phyloP scores from a whole-genome alignment of 2,113 vertebrate species.

The Hepsetus odoe region DNA sequence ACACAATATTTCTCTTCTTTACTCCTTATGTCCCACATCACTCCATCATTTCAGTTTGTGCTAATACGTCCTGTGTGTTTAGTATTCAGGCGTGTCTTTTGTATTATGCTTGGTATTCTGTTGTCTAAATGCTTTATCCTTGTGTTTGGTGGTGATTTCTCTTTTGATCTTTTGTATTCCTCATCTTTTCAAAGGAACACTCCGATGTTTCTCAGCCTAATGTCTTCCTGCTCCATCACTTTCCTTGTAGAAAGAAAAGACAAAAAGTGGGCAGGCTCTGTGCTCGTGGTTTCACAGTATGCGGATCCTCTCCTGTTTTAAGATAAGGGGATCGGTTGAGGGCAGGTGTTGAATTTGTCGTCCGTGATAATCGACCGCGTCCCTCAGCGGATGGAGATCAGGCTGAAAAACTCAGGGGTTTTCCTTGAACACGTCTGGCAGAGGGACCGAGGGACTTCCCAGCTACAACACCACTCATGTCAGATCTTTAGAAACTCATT shows the following conservation, averaged over 20 bases:
- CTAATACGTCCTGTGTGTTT: background rate
- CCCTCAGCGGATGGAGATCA: too few species aligned
- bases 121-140: background rate
- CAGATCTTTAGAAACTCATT: conserved; percentile 22
- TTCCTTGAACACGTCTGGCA: background rate
- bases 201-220: conserved; percentile 40
- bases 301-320: too few species aligned
- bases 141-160: background rate
- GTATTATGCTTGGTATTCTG: background rate
- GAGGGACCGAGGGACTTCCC: background rate
- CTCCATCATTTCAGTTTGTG: background rate
- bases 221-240: background rate
- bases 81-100: background rate
- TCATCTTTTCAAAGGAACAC: background rate
- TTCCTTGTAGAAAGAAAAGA: background rate
- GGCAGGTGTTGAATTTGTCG: too few species aligned
- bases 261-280: too few species aligned
- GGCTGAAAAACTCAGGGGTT: too few species aligned
- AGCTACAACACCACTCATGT: background rate
- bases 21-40: background rate
- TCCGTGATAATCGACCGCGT: too few species aligned
- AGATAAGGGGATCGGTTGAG: too few species aligned
- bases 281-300: too few species aligned
- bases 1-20: conserved; percentile 21
- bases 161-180: background rate